phyloP scores from a whole-genome alignment of 2,888 invertebrate species.

The Amphipyra berbera region DNA sequence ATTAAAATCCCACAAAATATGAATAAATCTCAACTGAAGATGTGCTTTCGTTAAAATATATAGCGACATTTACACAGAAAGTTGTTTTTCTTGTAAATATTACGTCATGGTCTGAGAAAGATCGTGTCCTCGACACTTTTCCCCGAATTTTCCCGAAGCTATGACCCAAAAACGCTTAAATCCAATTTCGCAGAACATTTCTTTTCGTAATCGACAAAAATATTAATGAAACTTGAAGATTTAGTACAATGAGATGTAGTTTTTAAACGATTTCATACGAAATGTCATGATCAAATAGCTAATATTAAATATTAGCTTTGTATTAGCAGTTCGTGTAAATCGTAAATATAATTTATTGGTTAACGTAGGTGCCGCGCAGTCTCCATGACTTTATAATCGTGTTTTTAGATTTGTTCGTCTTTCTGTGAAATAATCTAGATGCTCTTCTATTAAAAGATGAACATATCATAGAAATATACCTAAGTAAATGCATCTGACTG shows the following conservation, averaged over 20 bases:
- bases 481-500: no score
- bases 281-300: conserved; percentile 25
- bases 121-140: conserved; percentile 29
- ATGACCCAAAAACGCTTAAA: conserved; percentile 50
- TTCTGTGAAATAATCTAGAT: no score
- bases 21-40: conserved; percentile 37
- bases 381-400: conserved; percentile 9
- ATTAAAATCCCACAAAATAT: conserved; percentile 12
- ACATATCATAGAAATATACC: no score
- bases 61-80: conserved; percentile 19
- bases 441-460: background rate
- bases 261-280: conserved; percentile 22
- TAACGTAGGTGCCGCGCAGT: conserved; percentile 48
- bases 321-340: conserved; percentile 9
- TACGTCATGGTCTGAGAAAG: conserved; percentile 28
- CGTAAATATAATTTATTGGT: conserved; percentile 37
- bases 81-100: conserved; percentile 38
- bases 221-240: conserved; percentile 11
- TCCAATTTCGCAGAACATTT: conserved; percentile 38
- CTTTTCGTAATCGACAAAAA: conserved; percentile 29
- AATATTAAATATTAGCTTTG: conserved; percentile 2
- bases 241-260: conserved; percentile 18
- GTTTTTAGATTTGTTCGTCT: conserved; percentile 1
- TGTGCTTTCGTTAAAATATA: conserved; percentile 22
- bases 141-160: conserved; percentile 41